phyloP scores from a whole-genome alignment of 2,888 invertebrate genomes.

The Diloba caeruleocephala region DNA sequence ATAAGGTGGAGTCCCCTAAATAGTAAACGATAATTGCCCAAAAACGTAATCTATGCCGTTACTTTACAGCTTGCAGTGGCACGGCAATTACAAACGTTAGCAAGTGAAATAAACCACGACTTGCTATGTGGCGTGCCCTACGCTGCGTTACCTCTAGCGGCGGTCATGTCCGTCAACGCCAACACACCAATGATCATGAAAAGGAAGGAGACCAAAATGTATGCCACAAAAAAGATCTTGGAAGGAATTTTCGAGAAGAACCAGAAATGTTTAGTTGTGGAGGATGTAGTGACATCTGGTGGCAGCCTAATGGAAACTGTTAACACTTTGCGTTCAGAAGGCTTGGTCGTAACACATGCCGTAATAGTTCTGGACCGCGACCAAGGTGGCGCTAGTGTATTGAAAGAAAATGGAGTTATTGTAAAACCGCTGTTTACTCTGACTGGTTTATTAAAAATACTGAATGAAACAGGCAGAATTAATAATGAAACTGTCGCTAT shows the following conservation, averaged over 20 bases:
- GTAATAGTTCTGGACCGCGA: slow-evolving; percentile 97
- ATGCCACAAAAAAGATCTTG: slow-evolving; percentile 98
- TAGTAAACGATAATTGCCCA: background rate
- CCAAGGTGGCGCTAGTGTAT: slow-evolving; percentile 95
- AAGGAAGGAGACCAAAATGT: slow-evolving; percentile 97
- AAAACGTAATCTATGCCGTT: background rate
- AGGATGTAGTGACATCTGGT: slow-evolving; percentile 98
- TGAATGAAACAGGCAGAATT: slow-evolving; percentile 91
- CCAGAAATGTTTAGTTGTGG: slow-evolving; percentile 95
- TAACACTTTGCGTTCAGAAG: slow-evolving; percentile 90
- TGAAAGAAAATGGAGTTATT: slow-evolving; percentile 91
- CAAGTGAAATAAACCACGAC: slow-evolving; percentile 83
- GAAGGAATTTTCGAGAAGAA: slow-evolving; percentile 93
- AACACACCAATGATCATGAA: slow-evolving; percentile 96
- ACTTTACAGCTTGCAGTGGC: slow-evolving; percentile 75
- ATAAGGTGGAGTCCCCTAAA: background rate
- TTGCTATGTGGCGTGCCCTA: slow-evolving; percentile 99
- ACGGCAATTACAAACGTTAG: slow-evolving; percentile 69
- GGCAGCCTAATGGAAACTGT: slow-evolving; percentile 97
- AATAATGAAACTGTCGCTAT: slow-evolving; percentile 79
- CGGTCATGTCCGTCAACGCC: slow-evolving; percentile 93
- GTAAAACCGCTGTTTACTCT: slow-evolving; percentile 92
- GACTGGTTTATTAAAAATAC: slow-evolving; percentile 90
- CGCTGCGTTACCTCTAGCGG: slow-evolving; percentile 98
- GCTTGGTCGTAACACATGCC: slow-evolving; percentile 92